Conservation (phyloP, 2,113 vertebrate genomes). For the Rhynchomys soricoides region DNA sequence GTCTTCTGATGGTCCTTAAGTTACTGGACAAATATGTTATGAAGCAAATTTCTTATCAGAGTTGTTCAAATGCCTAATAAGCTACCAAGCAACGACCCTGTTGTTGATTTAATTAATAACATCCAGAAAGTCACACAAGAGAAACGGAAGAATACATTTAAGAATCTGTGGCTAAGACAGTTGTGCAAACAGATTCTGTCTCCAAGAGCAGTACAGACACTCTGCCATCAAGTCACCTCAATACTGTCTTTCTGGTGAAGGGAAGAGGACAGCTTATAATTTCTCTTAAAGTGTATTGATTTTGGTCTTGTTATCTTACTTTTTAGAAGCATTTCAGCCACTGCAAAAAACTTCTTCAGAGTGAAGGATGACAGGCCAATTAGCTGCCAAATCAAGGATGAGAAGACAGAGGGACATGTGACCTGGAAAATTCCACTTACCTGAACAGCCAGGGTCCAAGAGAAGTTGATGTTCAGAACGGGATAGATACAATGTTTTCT, state of each 20-base stretch:
- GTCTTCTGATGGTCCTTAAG: not conserved
- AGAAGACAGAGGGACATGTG: not conserved
- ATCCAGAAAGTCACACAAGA: not conserved
- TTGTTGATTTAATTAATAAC: conserved; percentile 15
- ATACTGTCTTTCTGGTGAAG: conserved; percentile 16
- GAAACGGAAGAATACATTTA: not conserved
- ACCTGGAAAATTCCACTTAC: conserved; percentile 58
- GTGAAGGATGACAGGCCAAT: conserved; percentile 16
- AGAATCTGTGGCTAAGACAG: not conserved
- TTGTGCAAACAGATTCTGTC: not conserved
- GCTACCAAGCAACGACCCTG: not conserved
- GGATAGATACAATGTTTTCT: conserved; percentile 29
- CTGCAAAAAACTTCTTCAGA: conserved; percentile 30
- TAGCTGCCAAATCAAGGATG: not conserved
- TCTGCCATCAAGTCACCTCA: not conserved
- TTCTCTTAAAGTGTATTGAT: conserved; percentile 53
- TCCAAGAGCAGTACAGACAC: not conserved
- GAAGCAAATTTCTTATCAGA: conserved; percentile 49
- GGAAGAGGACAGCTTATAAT: conserved; percentile 10
- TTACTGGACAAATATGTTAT: conserved; percentile 11
- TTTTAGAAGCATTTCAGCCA: not conserved
- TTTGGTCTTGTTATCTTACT: conserved; percentile 45
- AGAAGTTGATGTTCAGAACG: conserved; percentile 52
- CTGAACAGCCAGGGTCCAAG: not conserved
- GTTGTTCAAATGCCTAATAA: conserved; percentile 30